Base-by-base conservation (phyloP, 2,797 vertebrate genomes). In the Euthynnus affinis region DNA sequence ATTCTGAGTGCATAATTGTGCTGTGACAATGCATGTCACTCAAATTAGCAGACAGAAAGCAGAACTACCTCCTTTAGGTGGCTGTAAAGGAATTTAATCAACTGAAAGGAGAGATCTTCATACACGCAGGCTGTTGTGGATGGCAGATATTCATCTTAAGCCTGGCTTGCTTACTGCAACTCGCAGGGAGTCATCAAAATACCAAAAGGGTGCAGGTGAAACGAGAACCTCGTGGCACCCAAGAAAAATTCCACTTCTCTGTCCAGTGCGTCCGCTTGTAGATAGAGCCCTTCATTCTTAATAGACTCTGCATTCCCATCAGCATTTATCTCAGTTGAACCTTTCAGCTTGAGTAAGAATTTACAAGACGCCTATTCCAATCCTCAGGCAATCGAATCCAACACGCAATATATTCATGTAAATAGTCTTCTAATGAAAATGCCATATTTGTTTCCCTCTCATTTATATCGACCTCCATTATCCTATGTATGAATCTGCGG, bases 291-390 rank as follows among this genome's bases (percentile, higher is more conserved):
- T 67, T 74, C 66, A 44, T 68, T 88, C 34, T 67, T 58, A 66
- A 72, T 53, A 42, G 56, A 69, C 61, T 56, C 23, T 2, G 23
- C 20, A 8, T 75, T 81, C 49, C 80, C 58, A 42, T 65, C 74
- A 61, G 63, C 51, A 27, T 88, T 87, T 80, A 65, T 85, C 74
- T 80, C 60, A 49, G 55, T 75, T 74, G 76, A 80, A 59, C 52
- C 63, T 76, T 76, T 73, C 42, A 80, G 70, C 66, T 63, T 49
- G 42, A 83, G 48, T 67, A 74, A 55, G 55, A 85, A 51, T 81
- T 84, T 82, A 85, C 72, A 66, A 82, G 72, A 72, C 62, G n/a
- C 51, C 56, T 40, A 66, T 58, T 22, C 46, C 22, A 62, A 74
- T 46, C 40, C 29, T 63, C 15, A 44, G 56, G 79, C 73, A 52